These are phyloP conservation scores for Scolopax bukidnonensis DNA, from an alignment of 2,797 vertebrate species.

Conservation along the genomic window DNA sequence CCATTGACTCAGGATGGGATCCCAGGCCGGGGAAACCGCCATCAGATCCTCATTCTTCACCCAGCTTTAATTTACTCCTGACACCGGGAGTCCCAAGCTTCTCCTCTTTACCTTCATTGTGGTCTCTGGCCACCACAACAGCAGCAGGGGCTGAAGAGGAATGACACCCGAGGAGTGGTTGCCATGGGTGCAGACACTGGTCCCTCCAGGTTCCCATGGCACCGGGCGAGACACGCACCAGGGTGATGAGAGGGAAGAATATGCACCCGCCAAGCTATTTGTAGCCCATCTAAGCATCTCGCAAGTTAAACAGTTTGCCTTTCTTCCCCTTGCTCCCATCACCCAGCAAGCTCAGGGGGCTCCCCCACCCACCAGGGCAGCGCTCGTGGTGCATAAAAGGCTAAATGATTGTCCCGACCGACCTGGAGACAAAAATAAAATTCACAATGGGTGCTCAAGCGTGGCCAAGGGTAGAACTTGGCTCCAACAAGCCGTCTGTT, in stretches of 20 bases:
- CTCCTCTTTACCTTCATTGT: constrained; percentile 20
- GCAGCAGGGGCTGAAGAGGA: neutral
- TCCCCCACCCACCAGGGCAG: neutral
- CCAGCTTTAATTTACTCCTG: constrained; percentile 64
- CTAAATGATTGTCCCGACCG: neutral
- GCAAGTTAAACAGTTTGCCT: constrained; percentile 54
- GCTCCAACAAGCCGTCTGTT: neutral
- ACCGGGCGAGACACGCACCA: neutral
- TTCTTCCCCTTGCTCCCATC: constrained; percentile 34
- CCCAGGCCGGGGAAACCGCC: neutral
- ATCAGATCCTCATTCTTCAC: constrained; percentile 63
- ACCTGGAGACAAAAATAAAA: constrained; percentile 1
- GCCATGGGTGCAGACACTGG: constrained; percentile 66
- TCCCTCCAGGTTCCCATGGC: constrained; percentile 67
- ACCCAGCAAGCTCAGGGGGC: neutral
- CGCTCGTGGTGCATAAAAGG: fast-evolving
- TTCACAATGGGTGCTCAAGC: neutral
- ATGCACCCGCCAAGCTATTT: constrained; percentile 21
- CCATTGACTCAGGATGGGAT: constrained; percentile 35
- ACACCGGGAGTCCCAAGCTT: constrained; percentile 34
- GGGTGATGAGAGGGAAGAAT: constrained; percentile 16
- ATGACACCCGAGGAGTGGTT: constrained; percentile 44
- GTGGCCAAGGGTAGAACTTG: neutral
- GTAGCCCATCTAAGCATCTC: constrained; percentile 54
- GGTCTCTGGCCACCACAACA: neutral